Conservation (phyloP, 2,797 vertebrate genomes). For the Clarias fuscus region DNA sequence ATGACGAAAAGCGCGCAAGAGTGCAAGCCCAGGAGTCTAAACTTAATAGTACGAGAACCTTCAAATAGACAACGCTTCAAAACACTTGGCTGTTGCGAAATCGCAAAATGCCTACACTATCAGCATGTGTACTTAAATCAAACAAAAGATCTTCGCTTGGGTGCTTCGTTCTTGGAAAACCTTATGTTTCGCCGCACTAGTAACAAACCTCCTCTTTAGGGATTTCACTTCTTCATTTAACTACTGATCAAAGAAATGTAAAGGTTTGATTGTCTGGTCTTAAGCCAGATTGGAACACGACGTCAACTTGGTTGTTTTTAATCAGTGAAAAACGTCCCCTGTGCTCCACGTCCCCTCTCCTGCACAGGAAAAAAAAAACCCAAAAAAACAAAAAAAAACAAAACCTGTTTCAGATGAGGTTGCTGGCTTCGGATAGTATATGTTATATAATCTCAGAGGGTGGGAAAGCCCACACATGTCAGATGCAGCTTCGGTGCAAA, state of each 20-base stretch:
- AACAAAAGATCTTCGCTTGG: neutral
- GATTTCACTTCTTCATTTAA: neutral
- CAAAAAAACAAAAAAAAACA: constrained; percentile 30
- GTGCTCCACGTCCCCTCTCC: constrained; percentile 55
- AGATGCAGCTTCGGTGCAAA: constrained; percentile 64
- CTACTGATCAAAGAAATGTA: neutral
- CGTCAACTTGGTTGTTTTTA: constrained; percentile 10
- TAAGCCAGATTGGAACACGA: constrained; percentile 21
- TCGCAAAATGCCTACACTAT: neutral
- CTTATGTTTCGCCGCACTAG: neutral
- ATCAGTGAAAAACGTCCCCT: constrained; percentile 26
- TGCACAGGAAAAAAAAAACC: constrained; percentile 32
- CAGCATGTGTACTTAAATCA: neutral
- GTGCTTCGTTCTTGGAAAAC: neutral
- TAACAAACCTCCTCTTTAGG: neutral
- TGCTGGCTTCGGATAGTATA: constrained; percentile 75
- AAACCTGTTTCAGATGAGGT: constrained; percentile 76
- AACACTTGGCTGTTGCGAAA: constrained; percentile 8
- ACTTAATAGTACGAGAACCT: neutral
- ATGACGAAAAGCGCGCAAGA: neutral
- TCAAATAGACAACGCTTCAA: neutral
- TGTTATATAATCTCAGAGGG: constrained; percentile 80
- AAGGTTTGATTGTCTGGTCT: neutral
- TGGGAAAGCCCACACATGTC: constrained; percentile 77
- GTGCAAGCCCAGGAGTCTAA: neutral